Base-by-base conservation (phyloP, 1,140 invertebrate species). In the Neodiprion lecontei region DNA sequence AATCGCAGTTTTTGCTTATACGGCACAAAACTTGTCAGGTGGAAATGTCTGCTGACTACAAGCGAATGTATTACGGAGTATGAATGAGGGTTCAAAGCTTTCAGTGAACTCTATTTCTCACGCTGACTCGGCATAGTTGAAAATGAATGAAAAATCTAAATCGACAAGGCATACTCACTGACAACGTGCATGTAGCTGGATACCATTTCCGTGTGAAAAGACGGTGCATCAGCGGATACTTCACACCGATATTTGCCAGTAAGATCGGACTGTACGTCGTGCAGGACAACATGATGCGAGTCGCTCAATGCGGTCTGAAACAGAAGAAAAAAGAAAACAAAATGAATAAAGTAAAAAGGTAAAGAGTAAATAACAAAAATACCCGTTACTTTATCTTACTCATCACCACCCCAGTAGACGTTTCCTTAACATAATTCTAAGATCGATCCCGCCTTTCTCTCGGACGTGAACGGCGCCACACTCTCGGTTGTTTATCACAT, bases 191-290 rank as follows among this genome's bases (percentile, higher is more conserved):
- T 93, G 81, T 90, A 90, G 21, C 91, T 90, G 4, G 90, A 90
- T 7, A 91, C 91, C 66, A 91, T 89, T 82, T 89, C 85, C 0
- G 93, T 95, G 79, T 92, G 91, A 86, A 95, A 95, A 67, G 91
- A 90, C 0, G 93, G 93, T 4, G 91, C 89, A 81, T 95, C 94
- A 0, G 92, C 92, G 1, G 93, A 94, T 9, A 95, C 92, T 83
- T 95, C 93, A 82, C 94, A 94, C n/a, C 91, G 90, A 81, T 93
- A 95, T 79, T 89, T 89, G 9, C 93, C 94, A 1, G 92, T 90
- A 17, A 92, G 87, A 76, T 92, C 90, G 10, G 91, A 87, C 66
- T 92, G 90, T 1, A 95, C 92, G 73, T 93, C 92, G 47, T 91
- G 86, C 49, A 95, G 84, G 28, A 94, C 91, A 12, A 95, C 91